Base-by-base conservation (phyloP, 2,888 invertebrate species). In the Mimachlamys varia region DNA sequence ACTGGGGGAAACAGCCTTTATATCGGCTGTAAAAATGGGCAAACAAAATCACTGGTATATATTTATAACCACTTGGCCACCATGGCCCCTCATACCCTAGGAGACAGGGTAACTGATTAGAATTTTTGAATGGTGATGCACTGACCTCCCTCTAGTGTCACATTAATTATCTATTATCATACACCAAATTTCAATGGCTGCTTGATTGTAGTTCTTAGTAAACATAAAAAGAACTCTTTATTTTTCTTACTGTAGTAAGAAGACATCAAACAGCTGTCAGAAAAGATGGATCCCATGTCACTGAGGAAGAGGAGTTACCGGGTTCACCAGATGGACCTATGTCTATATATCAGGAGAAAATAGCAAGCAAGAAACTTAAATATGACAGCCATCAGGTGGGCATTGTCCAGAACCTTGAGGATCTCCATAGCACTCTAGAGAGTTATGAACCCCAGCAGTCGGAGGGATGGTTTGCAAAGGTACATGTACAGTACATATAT, bases 321-420 rank as follows among this genome's bases (percentile, higher is more conserved):
- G 76, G 76, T 76, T 76, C 27, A 10, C 53, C n/a, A 15, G 87
- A 33, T 50, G 94, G 94, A 87, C 95, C 95, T 53, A 88, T 95
- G 76, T 90, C 91, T 37, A 93, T 94, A 22, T 96, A 96, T 92
- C 93, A 94, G 90, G 90, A 92, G 50, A 94, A 98, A 98, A 97
- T 98, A 91, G 76, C 94, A 33, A 94, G 92, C 19, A 97, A 97
- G 27, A 96, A 96, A 89, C 93, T 97, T 53, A 94, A 95, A n/a
- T 94, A 97, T 90, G 99, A 99, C 97, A 97, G 97, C 37, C 97
- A 98, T 95, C 99, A 99, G 96, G 97, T 97, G 92, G 97, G 97
- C 95, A 98, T 99, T 22, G 97, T 98, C 50, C 96, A 98, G 93
- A 97, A 97, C 44, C 97, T 99, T 90, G 98, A 99, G 95, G 97